phyloP scores from a whole-genome alignment of 2,888 invertebrate species.

The Drosophila melanocephala region DNA sequence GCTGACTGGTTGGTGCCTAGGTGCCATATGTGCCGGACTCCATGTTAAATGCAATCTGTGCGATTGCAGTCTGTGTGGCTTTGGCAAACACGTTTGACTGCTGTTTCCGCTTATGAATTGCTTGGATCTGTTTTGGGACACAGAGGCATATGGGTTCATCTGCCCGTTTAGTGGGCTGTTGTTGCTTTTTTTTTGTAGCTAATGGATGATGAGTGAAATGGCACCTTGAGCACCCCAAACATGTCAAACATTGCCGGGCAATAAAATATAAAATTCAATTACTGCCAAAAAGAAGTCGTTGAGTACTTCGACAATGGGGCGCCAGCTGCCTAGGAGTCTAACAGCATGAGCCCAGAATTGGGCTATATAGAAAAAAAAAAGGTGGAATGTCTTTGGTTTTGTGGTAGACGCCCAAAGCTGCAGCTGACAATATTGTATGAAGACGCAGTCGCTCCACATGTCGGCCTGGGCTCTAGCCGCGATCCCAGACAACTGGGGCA shows the following conservation, averaged over 20 bases:
- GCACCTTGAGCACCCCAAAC: slow-evolving; percentile 21
- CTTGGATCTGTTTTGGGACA: neutral
- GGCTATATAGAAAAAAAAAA: slow-evolving; percentile 14
- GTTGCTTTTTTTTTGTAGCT: neutral
- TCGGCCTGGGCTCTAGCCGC: slow-evolving; percentile 47
- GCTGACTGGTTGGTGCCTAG: neutral
- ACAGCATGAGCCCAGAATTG: slow-evolving; percentile 46
- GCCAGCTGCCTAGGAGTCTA: slow-evolving; percentile 53
- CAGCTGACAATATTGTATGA: slow-evolving; percentile 40
- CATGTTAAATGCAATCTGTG: slow-evolving; percentile 61
- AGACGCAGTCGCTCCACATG: slow-evolving; percentile 68
- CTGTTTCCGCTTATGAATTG: slow-evolving; percentile 74
- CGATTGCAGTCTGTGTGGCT: slow-evolving; percentile 50
- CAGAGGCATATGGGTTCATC: slow-evolving; percentile 5
- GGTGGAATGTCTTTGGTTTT: slow-evolving; percentile 6
- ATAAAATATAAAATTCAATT: slow-evolving; percentile 73
- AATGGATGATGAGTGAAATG: slow-evolving; percentile 27
- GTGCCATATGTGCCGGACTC: slow-evolving; percentile 30
- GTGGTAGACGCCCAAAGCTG: slow-evolving; percentile 37
- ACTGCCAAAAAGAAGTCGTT: slow-evolving; percentile 35
- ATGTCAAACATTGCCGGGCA: slow-evolving; percentile 25
- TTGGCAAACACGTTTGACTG: slow-evolving; percentile 72
- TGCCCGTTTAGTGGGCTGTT: slow-evolving; percentile 29
- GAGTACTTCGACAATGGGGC: slow-evolving; percentile 60
- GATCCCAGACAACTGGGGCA: slow-evolving; percentile 50